Conservation (phyloP, 2,888 invertebrate genomes). For the Acronicta aceris region DNA sequence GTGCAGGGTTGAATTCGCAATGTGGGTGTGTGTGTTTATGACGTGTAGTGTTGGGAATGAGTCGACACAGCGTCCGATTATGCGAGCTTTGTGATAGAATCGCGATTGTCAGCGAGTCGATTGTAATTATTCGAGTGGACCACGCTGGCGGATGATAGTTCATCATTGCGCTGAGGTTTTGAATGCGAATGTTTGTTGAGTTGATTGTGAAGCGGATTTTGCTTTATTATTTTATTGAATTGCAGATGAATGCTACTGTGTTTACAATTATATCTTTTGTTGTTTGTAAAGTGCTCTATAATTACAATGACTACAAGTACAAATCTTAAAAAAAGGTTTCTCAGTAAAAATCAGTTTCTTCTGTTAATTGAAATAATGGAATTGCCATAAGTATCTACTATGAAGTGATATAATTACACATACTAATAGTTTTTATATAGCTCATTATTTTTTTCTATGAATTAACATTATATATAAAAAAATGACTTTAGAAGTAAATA, state of each 20-base stretch:
- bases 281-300: neutral
- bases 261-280: constrained; percentile 17
- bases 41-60: constrained; percentile 67
- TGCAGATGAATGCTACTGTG: constrained; percentile 25
- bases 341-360: no score
- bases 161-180: constrained; percentile 74
- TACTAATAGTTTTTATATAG: no score
- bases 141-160: constrained; percentile 64
- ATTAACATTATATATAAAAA: no score
- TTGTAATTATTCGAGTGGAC: constrained; percentile 87
- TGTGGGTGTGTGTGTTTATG: constrained; percentile 59
- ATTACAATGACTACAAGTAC: no score
- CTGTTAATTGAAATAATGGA: no score
- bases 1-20: constrained; percentile 54
- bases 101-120: constrained; percentile 89
- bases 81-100: constrained; percentile 87
- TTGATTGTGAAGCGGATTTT: constrained; percentile 56
- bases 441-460: no score
- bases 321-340: no score
- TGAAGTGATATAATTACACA: no score
- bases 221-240: constrained; percentile 50
- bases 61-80: constrained; percentile 85
- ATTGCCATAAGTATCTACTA: no score
- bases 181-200: constrained; percentile 75
- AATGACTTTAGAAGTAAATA: no score